Base-by-base conservation (phyloP, 2,113 vertebrate genomes). In the Neotoma lepida region DNA sequence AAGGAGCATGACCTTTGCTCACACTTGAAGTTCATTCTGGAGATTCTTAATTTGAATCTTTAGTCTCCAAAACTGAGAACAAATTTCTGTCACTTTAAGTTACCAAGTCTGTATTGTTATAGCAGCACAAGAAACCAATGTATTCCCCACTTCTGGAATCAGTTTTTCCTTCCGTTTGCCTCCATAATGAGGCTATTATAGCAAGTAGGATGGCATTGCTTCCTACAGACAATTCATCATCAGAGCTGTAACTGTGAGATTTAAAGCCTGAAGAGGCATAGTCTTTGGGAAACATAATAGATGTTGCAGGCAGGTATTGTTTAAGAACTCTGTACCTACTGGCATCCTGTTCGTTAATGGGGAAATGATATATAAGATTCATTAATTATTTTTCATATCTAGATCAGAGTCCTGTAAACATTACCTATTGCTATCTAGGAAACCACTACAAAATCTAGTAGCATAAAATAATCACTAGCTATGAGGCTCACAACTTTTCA, bases 241-340 rank as follows among this genome's bases (percentile, higher is more conserved):
- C n/a, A n/a, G n/a, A n/a, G n/a, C n/a, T n/a, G n/a, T n/a, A n/a
- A n/a, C n/a, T n/a, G n/a, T n/a, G n/a, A n/a, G n/a, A n/a, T n/a
- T n/a, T n/a, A n/a, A n/a, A n/a, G n/a, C n/a, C n/a, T n/a, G n/a
- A n/a, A n/a, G n/a, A n/a, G n/a, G n/a, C n/a, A 35, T 81, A 18
- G 1, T 70, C 22, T 22, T 49, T 30, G 0, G 0, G 35, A 76
- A 85, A 61, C 20, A 85, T 6, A 54, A 41, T 0, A 2, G 33
- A 56, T 74, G 91, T 77, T 64, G 13, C 58, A 82, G 24, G 49
- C 4, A 81, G 28, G 18, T 22, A 9, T 15, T 73, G 51, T 63
- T 54, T 24, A 61, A 95, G 51, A 54, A 49, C 71, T 91, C 56
- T 61, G 33, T 35, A 30, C 73, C 66, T 68, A 26, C 7, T 86